phyloP scores from a whole-genome alignment of 2,888 invertebrate genomes.

The Drosophila kanekoi region DNA sequence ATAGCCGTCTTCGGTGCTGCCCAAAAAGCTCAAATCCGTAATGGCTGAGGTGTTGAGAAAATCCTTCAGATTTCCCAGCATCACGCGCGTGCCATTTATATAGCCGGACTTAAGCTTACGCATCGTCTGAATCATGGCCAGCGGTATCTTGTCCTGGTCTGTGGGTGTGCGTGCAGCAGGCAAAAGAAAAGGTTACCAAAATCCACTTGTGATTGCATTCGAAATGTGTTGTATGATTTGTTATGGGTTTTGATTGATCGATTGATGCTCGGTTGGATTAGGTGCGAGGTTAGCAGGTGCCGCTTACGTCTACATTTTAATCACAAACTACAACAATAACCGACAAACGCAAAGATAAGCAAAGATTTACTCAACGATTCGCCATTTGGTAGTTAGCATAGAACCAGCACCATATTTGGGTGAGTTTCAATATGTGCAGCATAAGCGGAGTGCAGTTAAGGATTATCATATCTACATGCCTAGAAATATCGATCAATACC shows the following conservation, averaged over 20 bases:
- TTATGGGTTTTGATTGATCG: slow-evolving; percentile 2
- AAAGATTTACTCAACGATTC: slow-evolving; percentile 22
- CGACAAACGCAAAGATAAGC: slow-evolving; percentile 37
- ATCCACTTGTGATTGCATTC: neutral
- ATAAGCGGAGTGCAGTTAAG: slow-evolving; percentile 39
- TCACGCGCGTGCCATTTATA: slow-evolving; percentile 99
- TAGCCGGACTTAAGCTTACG: slow-evolving; percentile 99
- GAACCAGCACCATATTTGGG: slow-evolving; percentile 37
- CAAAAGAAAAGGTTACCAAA: slow-evolving; percentile 12
- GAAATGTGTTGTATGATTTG: neutral
- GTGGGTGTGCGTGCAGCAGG: slow-evolving; percentile 3
- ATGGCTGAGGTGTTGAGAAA: slow-evolving; percentile 99
- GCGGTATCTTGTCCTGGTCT: slow-evolving; percentile 96
- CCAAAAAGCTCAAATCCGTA: slow-evolving; percentile 97
- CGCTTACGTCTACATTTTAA: slow-evolving; percentile 56
- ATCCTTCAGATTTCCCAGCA: slow-evolving; percentile 96
- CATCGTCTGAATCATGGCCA: slow-evolving; percentile 98
- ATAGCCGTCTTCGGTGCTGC: slow-evolving; percentile 96
- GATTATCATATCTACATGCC: slow-evolving; percentile 8
- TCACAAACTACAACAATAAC: slow-evolving; percentile 55
- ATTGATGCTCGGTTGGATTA: slow-evolving; percentile 23
- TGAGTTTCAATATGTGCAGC: slow-evolving; percentile 26
- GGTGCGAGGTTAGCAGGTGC: slow-evolving; percentile 34
- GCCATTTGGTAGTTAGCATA: slow-evolving; percentile 6
- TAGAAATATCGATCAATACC: neutral